These are phyloP conservation scores for Diplodus puntazzo DNA, from an alignment of 2,797 vertebrate genomes.

Conservation along the genomic window DNA sequence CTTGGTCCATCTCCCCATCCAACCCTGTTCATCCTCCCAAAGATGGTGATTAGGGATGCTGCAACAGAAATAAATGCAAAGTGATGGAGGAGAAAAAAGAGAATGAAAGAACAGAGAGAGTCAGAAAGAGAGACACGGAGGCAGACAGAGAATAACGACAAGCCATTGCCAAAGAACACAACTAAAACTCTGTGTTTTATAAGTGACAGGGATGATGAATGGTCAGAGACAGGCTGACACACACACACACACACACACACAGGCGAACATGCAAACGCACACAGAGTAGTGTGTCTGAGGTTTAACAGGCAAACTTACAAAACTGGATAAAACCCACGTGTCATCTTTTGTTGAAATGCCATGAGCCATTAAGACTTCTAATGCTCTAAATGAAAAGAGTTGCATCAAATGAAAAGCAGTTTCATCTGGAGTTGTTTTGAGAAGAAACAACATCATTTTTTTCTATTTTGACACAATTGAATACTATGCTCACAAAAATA, in stretches of 20 bases:
- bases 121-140: not conserved
- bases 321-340: constrained; percentile 1
- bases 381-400: not conserved
- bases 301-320: constrained; percentile 15
- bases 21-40: not conserved
- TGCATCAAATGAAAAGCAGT: too few species aligned
- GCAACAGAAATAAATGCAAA: constrained; percentile 15
- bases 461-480: not conserved
- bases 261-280: not conserved
- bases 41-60: constrained; percentile 7
- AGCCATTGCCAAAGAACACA: not conserved
- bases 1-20: not conserved
- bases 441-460: not conserved
- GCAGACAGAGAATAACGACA: not conserved
- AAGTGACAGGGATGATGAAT: not conserved
- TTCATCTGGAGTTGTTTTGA: not conserved
- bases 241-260: constrained; percentile 5
- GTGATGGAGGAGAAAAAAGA: constrained; percentile 10
- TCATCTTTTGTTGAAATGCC: not conserved
- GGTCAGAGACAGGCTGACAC: not conserved
- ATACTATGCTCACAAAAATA: too few species aligned
- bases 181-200: not conserved
- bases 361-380: not conserved
- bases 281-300: not conserved
- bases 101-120: not conserved